These are phyloP conservation scores for Geotrupes spiniger DNA, from an alignment of 2,888 invertebrate genomes.

Conservation along the genomic window DNA sequence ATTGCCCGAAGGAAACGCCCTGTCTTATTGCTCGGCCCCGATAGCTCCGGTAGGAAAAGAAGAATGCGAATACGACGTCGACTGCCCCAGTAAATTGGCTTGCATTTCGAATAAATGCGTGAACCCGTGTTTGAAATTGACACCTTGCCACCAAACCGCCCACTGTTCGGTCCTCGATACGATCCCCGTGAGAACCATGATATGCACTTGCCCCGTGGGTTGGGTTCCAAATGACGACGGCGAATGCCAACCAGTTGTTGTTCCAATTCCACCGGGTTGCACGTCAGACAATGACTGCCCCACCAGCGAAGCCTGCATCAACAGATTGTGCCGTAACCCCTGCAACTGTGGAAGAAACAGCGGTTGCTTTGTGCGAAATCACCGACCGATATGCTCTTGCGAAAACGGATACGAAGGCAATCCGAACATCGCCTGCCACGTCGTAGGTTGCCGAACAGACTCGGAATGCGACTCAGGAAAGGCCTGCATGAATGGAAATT, in stretches of 20 bases:
- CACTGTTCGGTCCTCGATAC: conserved; percentile 82
- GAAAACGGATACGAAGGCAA: conserved; percentile 81
- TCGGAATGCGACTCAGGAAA: conserved; percentile 81
- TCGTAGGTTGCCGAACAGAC: conserved; percentile 78
- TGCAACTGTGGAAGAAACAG: conserved; percentile 86
- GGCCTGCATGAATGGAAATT: conserved; percentile 81
- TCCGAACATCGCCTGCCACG: conserved; percentile 76
- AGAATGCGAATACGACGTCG: conserved; percentile 73
- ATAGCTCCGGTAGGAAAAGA: conserved; percentile 54
- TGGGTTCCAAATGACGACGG: conserved; percentile 79
- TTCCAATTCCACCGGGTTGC: conserved; percentile 73
- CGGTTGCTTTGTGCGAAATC: conserved; percentile 76
- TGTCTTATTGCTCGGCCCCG: conserved; percentile 67
- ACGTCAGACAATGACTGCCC: conserved; percentile 76
- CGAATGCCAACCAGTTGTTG: conserved; percentile 69
- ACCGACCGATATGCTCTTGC: conserved; percentile 85
- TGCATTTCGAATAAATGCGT: conserved; percentile 77
- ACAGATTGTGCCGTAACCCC: conserved; percentile 81
- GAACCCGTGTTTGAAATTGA: conserved; percentile 72
- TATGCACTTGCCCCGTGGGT: conserved; percentile 83
- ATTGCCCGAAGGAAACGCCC: conserved; percentile 75
- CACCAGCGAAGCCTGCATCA: conserved; percentile 77
- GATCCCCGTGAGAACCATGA: conserved; percentile 81
- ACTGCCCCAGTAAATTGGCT: conserved; percentile 77
- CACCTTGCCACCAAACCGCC: conserved; percentile 73